phyloP scores from a whole-genome alignment of 1,140 invertebrate genomes.

The Drosophila pseudoananassae region DNA sequence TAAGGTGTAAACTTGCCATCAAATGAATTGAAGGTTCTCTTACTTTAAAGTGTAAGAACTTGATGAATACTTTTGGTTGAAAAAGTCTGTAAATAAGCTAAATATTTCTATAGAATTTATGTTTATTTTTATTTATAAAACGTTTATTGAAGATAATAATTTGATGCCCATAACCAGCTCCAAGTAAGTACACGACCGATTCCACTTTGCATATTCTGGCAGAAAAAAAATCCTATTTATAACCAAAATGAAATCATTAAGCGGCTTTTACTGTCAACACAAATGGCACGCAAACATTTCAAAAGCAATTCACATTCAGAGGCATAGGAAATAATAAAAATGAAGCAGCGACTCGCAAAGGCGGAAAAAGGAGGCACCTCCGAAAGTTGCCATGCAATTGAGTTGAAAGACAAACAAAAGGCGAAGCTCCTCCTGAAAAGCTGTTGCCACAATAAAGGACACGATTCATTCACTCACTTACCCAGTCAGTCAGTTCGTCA shows the following conservation, averaged over 20 bases:
- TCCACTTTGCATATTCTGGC: constrained; percentile 4
- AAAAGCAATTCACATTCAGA: constrained; percentile 62
- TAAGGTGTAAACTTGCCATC: not conserved
- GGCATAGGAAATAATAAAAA: constrained; percentile 70
- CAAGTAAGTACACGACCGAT: not conserved
- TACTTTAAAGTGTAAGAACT: not conserved
- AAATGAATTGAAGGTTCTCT: not conserved
- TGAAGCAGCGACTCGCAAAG: constrained; percentile 32
- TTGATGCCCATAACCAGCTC: not conserved
- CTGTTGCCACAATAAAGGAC: constrained; percentile 64
- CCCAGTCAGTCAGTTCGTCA: constrained; percentile 62
- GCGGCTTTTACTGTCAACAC: constrained; percentile 70
- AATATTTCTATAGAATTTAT: too few relatives aligned
- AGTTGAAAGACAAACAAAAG: constrained; percentile 75
- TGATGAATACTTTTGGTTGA: not conserved
- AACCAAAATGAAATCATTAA: constrained; percentile 74
- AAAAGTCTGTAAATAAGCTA: too few relatives aligned
- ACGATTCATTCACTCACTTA: constrained; percentile 59
- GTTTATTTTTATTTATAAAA: too few relatives aligned
- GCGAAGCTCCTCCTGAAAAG: constrained; percentile 19
- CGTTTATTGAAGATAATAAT: not conserved
- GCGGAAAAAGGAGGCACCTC: constrained; percentile 32
- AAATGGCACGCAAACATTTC: constrained; percentile 76
- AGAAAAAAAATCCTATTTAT: constrained; percentile 53
- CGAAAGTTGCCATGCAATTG: constrained; percentile 69